A percentile compares a stretch with the other conserved stretches of the same genome.
These are phyloP conservation scores for Scaptomyza cyrtandrae DNA, from an alignment of 2,888 invertebrate genomes.

Conservation along the genomic window DNA sequence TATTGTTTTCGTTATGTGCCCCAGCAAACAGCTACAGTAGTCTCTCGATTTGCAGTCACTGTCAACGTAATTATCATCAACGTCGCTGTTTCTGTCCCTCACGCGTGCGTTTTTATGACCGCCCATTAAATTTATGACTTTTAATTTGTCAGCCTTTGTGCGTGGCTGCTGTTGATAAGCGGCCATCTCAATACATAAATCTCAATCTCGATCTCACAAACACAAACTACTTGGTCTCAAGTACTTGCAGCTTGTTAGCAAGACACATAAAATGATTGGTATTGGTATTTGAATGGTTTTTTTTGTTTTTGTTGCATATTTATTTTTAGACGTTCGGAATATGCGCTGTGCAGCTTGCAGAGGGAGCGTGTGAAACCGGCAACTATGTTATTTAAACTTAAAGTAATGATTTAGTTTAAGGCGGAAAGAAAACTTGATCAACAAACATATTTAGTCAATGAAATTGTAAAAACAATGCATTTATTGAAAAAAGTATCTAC, in stretches of 20 bases:
- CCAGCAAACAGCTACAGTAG: conserved; percentile 27
- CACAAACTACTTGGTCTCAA: conserved; percentile 27
- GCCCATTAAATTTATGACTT: conserved; percentile 77
- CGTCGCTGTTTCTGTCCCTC: conserved; percentile 35
- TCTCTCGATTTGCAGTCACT: conserved; percentile 25
- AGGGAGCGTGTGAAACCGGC: conserved; percentile 28
- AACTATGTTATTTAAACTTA: background rate
- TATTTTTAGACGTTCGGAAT: conserved; percentile 13
- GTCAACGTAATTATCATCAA: conserved; percentile 33
- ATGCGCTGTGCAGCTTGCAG: background rate
- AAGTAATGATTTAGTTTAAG: too few species aligned
- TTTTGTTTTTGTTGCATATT: conserved; percentile 26
- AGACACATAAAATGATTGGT: conserved; percentile 51
- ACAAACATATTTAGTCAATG: too few species aligned
- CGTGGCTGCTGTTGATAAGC: conserved; percentile 45
- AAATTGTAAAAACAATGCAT: too few species aligned
- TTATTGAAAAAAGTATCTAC: background rate
- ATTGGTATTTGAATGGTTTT: conserved; percentile 19
- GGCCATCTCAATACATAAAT: conserved; percentile 30
- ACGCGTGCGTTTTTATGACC: conserved; percentile 74
- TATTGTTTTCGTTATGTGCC: conserved; percentile 28
- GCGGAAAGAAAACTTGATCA: too few species aligned
- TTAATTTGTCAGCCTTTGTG: conserved; percentile 70
- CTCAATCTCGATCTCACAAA: conserved; percentile 22
- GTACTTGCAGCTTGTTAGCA: conserved; percentile 53